phyloP scores from a whole-genome alignment of 2,797 vertebrate species.

The Natrix natrix region DNA sequence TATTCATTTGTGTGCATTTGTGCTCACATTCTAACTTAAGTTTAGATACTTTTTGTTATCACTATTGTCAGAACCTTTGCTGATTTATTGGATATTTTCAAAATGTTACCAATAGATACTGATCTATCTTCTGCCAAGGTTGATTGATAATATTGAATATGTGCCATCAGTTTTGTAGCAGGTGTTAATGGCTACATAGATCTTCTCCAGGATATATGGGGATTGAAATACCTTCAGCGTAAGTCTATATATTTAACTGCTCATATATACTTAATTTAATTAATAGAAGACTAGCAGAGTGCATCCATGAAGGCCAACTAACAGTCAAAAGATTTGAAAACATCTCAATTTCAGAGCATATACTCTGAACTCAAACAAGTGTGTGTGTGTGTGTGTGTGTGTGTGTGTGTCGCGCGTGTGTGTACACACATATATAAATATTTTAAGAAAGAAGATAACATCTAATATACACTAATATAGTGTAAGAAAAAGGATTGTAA shows the following conservation, averaged over 20 bases:
- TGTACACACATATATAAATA: too few species aligned
- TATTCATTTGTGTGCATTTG: not conserved
- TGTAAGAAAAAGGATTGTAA: too few species aligned
- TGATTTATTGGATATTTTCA: not conserved
- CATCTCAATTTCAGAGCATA: not conserved
- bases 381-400: too few species aligned
- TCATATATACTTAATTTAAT: not conserved
- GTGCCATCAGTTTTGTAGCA: not conserved
- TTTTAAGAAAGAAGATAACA: too few species aligned
- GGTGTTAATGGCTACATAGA: not conserved
- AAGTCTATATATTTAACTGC: not conserved
- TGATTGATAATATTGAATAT: not conserved
- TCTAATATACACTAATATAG: too few species aligned
- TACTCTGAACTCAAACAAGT: not conserved
- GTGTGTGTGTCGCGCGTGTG: too few species aligned
- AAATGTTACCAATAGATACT: not conserved
- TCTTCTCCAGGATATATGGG: not conserved
- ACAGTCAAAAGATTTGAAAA: not conserved
- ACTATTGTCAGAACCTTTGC: not conserved
- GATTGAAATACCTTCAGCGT: not conserved
- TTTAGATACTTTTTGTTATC: not conserved
- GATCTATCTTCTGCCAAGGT: not conserved
- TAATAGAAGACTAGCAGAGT: not conserved
- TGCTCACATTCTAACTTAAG: not conserved
- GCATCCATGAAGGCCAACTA: not conserved